Evolutionary conservation across 2,888 invertebrate species (phyloP).

Genomic region (Mantis religiosa): DNA sequence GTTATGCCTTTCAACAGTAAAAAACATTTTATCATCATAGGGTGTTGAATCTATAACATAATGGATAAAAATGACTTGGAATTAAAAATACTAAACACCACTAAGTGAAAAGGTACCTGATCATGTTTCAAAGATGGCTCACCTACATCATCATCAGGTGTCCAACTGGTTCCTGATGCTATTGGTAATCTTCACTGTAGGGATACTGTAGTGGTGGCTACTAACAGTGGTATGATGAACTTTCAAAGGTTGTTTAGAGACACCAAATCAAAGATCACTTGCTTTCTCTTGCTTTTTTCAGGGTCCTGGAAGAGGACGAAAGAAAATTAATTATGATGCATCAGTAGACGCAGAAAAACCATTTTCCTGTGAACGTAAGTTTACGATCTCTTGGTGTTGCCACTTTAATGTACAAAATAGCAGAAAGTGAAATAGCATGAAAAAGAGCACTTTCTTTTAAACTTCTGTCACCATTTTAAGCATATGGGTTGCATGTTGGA

Average conservation of each 20-base stretch:
- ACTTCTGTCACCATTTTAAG: background rate
- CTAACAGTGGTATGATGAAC: too few relatives aligned
- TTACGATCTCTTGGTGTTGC: conserved; percentile 31
- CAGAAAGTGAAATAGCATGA: background rate
- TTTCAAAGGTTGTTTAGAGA: too few relatives aligned
- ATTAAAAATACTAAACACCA: too few relatives aligned
- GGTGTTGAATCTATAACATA: background rate
- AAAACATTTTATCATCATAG: background rate
- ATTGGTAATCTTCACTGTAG: too few relatives aligned
- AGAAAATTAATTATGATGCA: conserved; percentile 58
- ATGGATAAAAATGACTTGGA: too few relatives aligned
- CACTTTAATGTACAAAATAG: background rate
- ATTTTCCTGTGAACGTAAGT: conserved; percentile 89
- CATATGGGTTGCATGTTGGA: background rate
- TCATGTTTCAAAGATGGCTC: too few relatives aligned
- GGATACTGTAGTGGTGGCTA: too few relatives aligned
- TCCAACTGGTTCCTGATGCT: too few relatives aligned
- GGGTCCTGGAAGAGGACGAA: conserved; percentile 50
- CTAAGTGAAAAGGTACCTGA: too few relatives aligned
- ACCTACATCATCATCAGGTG: too few relatives aligned
- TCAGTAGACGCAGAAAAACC: conserved; percentile 81
- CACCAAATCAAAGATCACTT: too few relatives aligned
- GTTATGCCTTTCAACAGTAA: too few relatives aligned
- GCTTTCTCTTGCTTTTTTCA: conserved; percentile 33
- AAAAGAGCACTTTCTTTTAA: background rate